These are phyloP conservation scores for Dendroctonus valens DNA, from an alignment of 1,140 invertebrate species.

Conservation along the genomic window DNA sequence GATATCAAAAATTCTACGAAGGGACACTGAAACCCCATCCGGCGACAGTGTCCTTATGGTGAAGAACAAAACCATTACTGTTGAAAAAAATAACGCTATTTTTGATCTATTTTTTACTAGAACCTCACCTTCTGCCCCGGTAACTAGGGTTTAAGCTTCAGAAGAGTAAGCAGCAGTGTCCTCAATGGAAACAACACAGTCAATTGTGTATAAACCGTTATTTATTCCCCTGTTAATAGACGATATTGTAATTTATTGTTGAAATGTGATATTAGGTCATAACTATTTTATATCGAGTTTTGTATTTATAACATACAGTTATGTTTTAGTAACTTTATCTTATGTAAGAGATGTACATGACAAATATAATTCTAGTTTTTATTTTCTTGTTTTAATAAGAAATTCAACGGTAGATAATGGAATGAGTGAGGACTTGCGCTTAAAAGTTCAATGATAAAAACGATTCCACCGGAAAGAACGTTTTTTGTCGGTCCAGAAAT, in stretches of 20 bases:
- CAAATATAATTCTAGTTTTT: slow-evolving; percentile 23
- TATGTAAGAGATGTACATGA: slow-evolving; percentile 26
- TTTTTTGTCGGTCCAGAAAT: too few relatives aligned
- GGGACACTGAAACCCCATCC: background rate
- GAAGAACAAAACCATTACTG: slow-evolving; percentile 23
- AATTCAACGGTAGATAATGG: too few relatives aligned
- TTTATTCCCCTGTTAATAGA: background rate
- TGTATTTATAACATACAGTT: slow-evolving; percentile 20
- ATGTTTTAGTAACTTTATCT: slow-evolving; percentile 34
- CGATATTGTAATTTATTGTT: slow-evolving; percentile 23
- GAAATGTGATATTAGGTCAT: slow-evolving; percentile 29
- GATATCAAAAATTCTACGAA: slow-evolving; percentile 34
- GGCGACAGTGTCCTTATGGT: slow-evolving; percentile 13
- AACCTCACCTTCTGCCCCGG: slow-evolving; percentile 40
- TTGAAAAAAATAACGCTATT: slow-evolving; percentile 33
- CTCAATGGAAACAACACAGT: background rate
- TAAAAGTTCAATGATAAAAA: too few relatives aligned
- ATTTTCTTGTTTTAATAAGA: too few relatives aligned
- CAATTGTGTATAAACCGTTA: slow-evolving; percentile 5
- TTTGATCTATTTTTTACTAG: slow-evolving; percentile 34
- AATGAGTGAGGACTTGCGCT: too few relatives aligned
- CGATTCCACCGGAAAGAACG: too few relatives aligned
- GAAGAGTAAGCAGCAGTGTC: background rate
- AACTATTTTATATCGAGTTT: slow-evolving; percentile 29
- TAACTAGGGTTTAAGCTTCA: slow-evolving; percentile 35